A percentile compares a stretch with the other conserved stretches of the same genome.
Conservation (phyloP, 2,888 invertebrate species). For the Omphaloscelis lunosa region DNA sequence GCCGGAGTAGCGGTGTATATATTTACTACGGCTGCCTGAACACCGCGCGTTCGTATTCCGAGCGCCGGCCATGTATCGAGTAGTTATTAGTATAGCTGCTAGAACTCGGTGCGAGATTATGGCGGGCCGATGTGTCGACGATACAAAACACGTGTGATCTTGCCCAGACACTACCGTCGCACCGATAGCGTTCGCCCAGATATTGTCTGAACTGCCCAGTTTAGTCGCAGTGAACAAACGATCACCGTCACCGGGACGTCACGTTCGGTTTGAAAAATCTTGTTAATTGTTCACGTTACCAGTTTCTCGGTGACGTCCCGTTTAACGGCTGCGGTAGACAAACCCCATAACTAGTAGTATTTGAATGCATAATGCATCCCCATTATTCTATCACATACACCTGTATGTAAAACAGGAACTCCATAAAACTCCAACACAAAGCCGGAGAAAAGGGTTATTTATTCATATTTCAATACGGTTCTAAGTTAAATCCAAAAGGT, state of each 20-base stretch:
- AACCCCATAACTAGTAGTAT: background rate
- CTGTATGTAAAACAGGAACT: constrained; percentile 37
- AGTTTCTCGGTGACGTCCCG: background rate
- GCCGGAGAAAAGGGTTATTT: constrained; percentile 34
- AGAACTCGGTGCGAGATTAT: background rate
- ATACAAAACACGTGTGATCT: background rate
- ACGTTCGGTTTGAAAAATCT: background rate
- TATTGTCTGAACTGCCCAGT: background rate
- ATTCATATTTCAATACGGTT: constrained; percentile 48
- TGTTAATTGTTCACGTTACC: too few species aligned
- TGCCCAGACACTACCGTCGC: background rate
- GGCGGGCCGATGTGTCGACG: background rate
- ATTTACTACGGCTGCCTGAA: background rate
- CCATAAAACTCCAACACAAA: constrained; percentile 31
- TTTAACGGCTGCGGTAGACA: background rate
- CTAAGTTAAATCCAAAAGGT: constrained; percentile 34
- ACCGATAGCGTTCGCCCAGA: background rate
- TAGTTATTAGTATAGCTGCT: background rate
- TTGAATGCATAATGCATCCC: background rate
- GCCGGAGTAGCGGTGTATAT: background rate
- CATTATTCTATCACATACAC: background rate
- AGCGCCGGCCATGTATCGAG: background rate
- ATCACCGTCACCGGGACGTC: background rate
- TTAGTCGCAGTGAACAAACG: background rate
- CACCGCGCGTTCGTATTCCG: background rate